Evolutionary conservation across 1,140 invertebrate genomes (phyloP), one percentile per base, ranked within the genome.

Genomic region (Drosophila carrolli): DNA sequence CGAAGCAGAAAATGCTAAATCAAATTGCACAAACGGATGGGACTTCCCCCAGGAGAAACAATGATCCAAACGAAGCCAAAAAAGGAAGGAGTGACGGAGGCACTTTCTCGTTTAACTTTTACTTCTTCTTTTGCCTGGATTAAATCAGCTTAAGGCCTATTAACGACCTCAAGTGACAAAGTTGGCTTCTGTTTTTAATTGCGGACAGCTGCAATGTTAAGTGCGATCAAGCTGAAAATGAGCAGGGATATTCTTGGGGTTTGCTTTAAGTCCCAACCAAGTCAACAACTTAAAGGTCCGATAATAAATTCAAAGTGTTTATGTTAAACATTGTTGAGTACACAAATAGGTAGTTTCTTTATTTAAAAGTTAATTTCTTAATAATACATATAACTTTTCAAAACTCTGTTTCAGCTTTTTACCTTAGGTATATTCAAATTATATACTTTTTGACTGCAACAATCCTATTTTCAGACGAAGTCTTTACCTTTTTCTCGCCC

Each of bases 1-100:
- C 67, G 67, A 71, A 71, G 67, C 67, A 57, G 43, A 71, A 66
- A 71, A 71, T 71, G 63, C 51, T 70, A 57, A 71, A 70, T 70
- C 63, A 70, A 71, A 48, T 70, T 10, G 16, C 48, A 63, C 29
- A 48, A 35, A 32, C 27, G 44, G 29, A 27, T 35, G 43, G 35
- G 56, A 27, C 27, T 48, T n/a, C 16, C 11, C 58, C 23, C 7
- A 13, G 35, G 63, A 66, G 60, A 37, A 48, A 65, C 63, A 67
- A 37, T 41, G 61, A 43, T 46, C 46, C 61, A 70, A 71, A 71
- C 51, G 35, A 71, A 48, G 66, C 14, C 50, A 48, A 71, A 50
- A 13, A 19, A 8, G 19, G 67, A 57, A 16, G 19, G 41, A 41
- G 35, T 23, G 43, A 35, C 44, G 9, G 10, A 19, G 43, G 19